phyloP scores from a whole-genome alignment of 2,113 vertebrate species.

The Sula dactylatra region DNA sequence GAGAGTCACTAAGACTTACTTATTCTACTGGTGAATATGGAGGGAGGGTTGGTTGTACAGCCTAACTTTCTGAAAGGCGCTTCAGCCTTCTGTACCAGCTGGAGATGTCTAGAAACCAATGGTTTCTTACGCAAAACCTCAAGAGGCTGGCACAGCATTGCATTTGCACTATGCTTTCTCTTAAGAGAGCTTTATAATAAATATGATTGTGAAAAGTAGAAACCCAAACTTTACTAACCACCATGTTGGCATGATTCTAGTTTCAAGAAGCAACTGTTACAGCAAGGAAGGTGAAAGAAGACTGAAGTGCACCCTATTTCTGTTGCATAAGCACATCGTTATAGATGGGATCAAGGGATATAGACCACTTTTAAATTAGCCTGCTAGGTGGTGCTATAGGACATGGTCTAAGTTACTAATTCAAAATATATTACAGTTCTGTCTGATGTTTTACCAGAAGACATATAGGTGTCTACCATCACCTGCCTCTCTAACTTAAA shows the following conservation, averaged over 20 bases:
- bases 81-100: background rate
- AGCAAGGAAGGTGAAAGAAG: background rate
- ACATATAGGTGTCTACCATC: background rate
- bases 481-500: background rate
- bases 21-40: background rate
- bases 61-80: background rate
- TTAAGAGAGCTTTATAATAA: background rate
- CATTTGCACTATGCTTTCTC: background rate
- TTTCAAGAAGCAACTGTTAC: background rate
- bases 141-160: background rate
- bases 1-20: background rate
- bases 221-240: background rate
- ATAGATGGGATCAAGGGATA: background rate
- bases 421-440: background rate
- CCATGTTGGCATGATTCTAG: background rate
- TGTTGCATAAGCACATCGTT: accelerated
- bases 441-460: background rate
- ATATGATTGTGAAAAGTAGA: background rate
- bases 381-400: constrained; percentile 71
- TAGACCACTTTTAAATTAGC: constrained; percentile 34
- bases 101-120: background rate
- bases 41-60: background rate
- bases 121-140: background rate
- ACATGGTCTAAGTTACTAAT: background rate
- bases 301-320: background rate